These are phyloP conservation scores for Microchirus variegatus DNA, from an alignment of 2,797 vertebrate genomes.

Conservation along the genomic window DNA sequence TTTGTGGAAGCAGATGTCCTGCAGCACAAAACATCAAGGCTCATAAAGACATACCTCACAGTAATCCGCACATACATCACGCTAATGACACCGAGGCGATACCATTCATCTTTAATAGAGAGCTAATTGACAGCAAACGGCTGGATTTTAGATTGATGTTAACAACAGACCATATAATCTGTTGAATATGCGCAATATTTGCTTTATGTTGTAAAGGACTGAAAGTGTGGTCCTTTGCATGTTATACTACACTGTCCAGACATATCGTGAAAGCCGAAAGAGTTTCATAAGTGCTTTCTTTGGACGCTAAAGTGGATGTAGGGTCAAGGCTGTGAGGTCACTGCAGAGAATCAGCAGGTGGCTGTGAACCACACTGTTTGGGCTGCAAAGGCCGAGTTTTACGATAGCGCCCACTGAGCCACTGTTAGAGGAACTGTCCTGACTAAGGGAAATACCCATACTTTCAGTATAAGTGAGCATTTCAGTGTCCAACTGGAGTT, in stretches of 20 bases:
- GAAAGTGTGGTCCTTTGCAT: constrained; percentile 15
- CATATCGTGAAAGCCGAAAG: constrained; percentile 18
- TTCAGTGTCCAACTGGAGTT: too few species aligned
- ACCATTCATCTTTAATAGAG: constrained; percentile 20
- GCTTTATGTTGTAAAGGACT: constrained; percentile 18
- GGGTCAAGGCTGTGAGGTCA: constrained; percentile 37
- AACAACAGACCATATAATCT: constrained; percentile 22
- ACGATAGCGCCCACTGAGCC: constrained; percentile 35
- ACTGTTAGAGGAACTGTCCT: constrained; percentile 58
- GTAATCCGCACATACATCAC: constrained; percentile 4
- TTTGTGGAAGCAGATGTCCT: constrained; percentile 6
- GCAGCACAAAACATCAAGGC: too few species aligned
- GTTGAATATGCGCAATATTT: constrained; percentile 5
- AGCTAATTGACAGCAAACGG: constrained; percentile 42
- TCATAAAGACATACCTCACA: constrained; percentile 13
- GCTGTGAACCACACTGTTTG: constrained; percentile 26
- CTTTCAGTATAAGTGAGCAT: too few species aligned
- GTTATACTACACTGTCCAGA: constrained; percentile 6
- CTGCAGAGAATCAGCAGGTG: not conserved
- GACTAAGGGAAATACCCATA: too few species aligned
- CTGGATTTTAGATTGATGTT: constrained; percentile 29
- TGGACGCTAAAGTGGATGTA: constrained; percentile 35
- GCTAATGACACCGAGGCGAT: not conserved
- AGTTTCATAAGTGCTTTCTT: constrained; percentile 56
- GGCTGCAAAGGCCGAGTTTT: constrained; percentile 40